phyloP scores from a whole-genome alignment of 1,140 invertebrate species.

The Calliopsis andreniformis region DNA sequence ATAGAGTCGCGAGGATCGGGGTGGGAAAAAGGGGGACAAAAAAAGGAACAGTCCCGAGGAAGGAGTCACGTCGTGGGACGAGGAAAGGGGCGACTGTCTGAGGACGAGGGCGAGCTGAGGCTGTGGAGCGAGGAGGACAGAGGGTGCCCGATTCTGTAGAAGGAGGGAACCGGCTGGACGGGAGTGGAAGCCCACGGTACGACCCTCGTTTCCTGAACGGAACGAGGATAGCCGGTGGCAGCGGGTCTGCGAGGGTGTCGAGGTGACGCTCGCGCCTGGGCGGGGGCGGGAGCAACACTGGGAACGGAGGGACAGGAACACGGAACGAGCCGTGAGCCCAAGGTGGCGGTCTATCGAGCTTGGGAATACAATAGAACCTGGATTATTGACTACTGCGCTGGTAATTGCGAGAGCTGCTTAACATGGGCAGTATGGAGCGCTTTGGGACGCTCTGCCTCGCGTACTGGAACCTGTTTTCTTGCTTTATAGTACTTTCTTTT shows the following conservation, averaged over 20 bases:
- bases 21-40: no score
- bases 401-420: no score
- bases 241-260: slow-evolving; percentile 52
- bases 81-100: no score
- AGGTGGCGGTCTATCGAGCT: neutral
- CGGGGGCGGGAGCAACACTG: slow-evolving; percentile 23
- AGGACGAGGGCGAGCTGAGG: neutral
- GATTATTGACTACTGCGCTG: no score
- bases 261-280: slow-evolving; percentile 14
- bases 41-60: slow-evolving; percentile 1
- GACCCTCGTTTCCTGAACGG: slow-evolving; percentile 56
- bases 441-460: no score
- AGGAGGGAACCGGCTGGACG: slow-evolving; percentile 61
- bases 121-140: slow-evolving; percentile 12
- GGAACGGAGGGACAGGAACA: neutral
- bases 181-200: slow-evolving; percentile 56
- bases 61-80: neutral
- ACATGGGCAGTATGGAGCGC: no score
- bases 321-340: slow-evolving; percentile 47
- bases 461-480: no score
- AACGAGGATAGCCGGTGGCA: slow-evolving; percentile 36
- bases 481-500: no score
- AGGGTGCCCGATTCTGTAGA: slow-evolving; percentile 23
- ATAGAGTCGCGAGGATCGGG: no score
- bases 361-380: no score